Evolutionary conservation across 1,140 invertebrate genomes (phyloP), one percentile per base, ranked within the genome.

Genomic region (Anthonomus grandis): DNA sequence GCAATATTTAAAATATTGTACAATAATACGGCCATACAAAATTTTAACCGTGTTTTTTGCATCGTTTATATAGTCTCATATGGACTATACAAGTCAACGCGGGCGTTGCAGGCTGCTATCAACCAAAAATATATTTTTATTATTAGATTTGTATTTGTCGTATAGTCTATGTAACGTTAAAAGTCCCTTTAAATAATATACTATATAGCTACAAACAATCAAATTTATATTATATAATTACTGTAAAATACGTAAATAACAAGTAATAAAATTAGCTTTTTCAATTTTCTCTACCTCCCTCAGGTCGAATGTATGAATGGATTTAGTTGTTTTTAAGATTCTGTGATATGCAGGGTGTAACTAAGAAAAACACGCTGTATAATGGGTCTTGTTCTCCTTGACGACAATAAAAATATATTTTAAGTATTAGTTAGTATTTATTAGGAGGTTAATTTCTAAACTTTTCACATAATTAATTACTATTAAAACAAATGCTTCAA

Each of bases 81-180:
- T 31, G 8, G n/a, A n/a, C 8, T 8, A 31, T 8, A 31, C 27
- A 31, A 31, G n/a, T 9, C 27, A 8, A 8, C 27, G 8, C 27
- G 8, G 13, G 10, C 31, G 10, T 34, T 13, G 31, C 13, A 34
- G 15, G 21, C 18, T 45, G 42, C 10, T 18, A 12, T 15, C 8
- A 37, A 37, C 15, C n/a, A 41, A 41, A 23, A 19, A n/a, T 39
- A 53, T 53, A 53, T 53, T 53, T 53, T 53, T 53, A 18, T 19
- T 19, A 21, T 9, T n/a, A 45, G 10, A 46, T 44, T 56, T 56
- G 42, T 25, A 45, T 47, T 46, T 56, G 42, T 21, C 17, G 44
- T 56, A 56, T 56, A 56, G 53, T 56, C 39, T 56, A 56, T 56
- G 25, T 17, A 27, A 37, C n/a, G n/a, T 18, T 38, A 27, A 36